Evolutionary conservation across 2,888 invertebrate genomes (phyloP).

Genomic region (Drosophila ustulata): DNA sequence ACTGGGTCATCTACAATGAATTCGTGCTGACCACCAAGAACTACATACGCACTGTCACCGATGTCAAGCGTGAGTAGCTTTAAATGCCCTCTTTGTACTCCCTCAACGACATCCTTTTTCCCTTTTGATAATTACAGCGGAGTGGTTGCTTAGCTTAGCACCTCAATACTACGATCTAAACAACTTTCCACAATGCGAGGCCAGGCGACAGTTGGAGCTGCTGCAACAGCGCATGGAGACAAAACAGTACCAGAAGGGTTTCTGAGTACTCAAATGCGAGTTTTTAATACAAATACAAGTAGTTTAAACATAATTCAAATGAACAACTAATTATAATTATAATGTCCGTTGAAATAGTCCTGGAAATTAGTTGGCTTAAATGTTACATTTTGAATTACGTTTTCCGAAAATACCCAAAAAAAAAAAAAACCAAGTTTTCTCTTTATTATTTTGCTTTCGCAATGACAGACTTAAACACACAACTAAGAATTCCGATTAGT

Average conservation of each 20-base stretch:
- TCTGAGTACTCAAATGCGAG: slow-evolving; percentile 86
- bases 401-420: slow-evolving; percentile 23
- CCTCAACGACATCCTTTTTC: background rate
- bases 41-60: slow-evolving; percentile 99
- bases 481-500: slow-evolving; percentile 60
- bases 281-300: slow-evolving; percentile 39
- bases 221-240: slow-evolving; percentile 94
- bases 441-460: slow-evolving; percentile 41
- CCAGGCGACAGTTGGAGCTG: slow-evolving; percentile 95
- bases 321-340: slow-evolving; percentile 17
- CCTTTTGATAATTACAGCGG: slow-evolving; percentile 87
- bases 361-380: slow-evolving; percentile 33
- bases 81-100: background rate
- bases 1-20: slow-evolving; percentile 99
- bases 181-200: slow-evolving; percentile 99
- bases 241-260: slow-evolving; percentile 94
- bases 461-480: slow-evolving; percentile 48
- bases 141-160: slow-evolving; percentile 97
- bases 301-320: slow-evolving; percentile 34
- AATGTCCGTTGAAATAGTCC: slow-evolving; percentile 33
- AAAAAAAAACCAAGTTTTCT: slow-evolving; percentile 18
- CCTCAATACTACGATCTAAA: slow-evolving; percentile 99
- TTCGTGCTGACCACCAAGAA: slow-evolving; percentile 99
- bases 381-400: slow-evolving; percentile 28
- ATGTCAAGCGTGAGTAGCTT: slow-evolving; percentile 95